phyloP scores from a whole-genome alignment of 2,113 vertebrate genomes.

The Halichoeres trimaculatus region DNA sequence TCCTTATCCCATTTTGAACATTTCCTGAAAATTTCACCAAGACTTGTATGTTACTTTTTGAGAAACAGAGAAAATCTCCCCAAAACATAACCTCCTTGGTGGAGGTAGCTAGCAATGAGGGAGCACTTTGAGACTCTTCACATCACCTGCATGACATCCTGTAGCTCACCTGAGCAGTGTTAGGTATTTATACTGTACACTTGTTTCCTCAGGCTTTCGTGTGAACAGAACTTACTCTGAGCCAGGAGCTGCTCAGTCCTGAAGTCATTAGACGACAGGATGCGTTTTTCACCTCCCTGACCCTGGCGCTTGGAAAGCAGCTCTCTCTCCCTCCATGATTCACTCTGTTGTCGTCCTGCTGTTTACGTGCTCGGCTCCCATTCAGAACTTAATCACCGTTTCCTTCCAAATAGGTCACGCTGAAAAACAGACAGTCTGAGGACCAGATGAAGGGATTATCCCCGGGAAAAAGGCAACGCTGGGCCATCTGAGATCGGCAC shows the following conservation, averaged over 20 bases:
- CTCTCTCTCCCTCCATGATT: constrained; percentile 22
- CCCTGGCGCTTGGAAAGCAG: not conserved
- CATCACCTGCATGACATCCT: no score
- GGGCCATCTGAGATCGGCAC: constrained; percentile 33
- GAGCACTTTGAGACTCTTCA: no score
- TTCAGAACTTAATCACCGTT: constrained; percentile 62
- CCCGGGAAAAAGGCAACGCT: constrained; percentile 13
- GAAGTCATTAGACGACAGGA: constrained; percentile 18
- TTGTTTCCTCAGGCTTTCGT: no score
- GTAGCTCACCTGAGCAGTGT: no score
- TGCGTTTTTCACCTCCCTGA: constrained; percentile 2
- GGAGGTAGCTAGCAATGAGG: no score
- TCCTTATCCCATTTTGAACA: no score
- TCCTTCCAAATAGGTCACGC: constrained; percentile 76
- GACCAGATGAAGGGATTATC: constrained; percentile 64
- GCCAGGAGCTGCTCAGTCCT: not conserved
- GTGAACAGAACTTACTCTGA: not conserved
- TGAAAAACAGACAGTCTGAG: constrained; percentile 42
- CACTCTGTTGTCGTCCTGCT: constrained; percentile 32
- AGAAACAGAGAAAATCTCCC: no score
- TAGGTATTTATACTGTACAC: no score
- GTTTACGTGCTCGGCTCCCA: constrained; percentile 47
- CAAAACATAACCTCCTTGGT: no score
- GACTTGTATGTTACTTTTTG: no score
- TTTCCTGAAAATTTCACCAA: no score